Base-by-base conservation (phyloP, 2,888 invertebrate genomes). In the Bombylius major region DNA sequence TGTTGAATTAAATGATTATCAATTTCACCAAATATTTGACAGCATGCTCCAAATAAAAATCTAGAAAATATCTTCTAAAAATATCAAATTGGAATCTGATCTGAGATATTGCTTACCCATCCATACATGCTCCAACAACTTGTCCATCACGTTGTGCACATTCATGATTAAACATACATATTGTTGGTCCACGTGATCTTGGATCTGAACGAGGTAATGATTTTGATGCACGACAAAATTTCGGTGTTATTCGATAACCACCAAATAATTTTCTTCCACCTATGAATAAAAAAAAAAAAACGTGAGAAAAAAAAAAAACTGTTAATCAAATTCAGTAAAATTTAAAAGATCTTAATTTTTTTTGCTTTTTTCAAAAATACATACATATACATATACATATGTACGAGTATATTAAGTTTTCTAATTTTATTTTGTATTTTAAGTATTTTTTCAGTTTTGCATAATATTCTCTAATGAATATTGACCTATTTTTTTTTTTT, bases 161-260 rank as follows among this genome's bases (percentile, higher is more conserved):
- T 69, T 93, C 91, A 67, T 90, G 89, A 75, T 93, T 92, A 77
- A 93, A 94, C 93, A 93, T 93, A 73, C 93, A 93, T 66, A 90
- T 84, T 46, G 86, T 87, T 47, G 84, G 84, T 1, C 86, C 85
- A 63, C 78, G 77, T n/a, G 70, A 64, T 48, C 75, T 68, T 5
- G 78, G 76, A 64, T 82, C 81, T 49, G 79, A 77, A 62, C 77
- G 69, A 45, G 76, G 78, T 31, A 83, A 76, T 46, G 82, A 80
- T 68, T 82, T 75, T 6, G 84, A 80, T 31, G 88, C 83, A 65
- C 85, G 84, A 73, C 91, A 91, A 63, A 83, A 81, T 62, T 85
- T 82, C 5, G 90, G 90, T 13, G 89, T 87, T 77, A 91, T 91
- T 68, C 87, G 79, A 72, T 91, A 90, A 9, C 91, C 90, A 6